These are phyloP conservation scores for Peromyscus nudipes DNA, from an alignment of 2,797 vertebrate species.

Conservation along the genomic window DNA sequence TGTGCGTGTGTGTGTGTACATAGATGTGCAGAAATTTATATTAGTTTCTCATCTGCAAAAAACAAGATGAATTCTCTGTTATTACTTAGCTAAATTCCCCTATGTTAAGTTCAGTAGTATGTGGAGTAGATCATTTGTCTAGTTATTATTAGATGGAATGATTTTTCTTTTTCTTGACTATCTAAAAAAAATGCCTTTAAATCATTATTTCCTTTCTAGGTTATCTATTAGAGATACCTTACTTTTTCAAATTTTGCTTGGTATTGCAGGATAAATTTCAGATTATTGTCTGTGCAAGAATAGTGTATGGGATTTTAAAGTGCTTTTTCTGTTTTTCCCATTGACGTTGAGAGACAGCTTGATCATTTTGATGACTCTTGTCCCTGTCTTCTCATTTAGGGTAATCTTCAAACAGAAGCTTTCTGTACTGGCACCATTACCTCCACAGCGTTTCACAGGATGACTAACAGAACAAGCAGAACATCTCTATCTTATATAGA, in stretches of 20 bases:
- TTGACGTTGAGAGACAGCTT: not conserved
- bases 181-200: not conserved
- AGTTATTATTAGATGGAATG: not conserved
- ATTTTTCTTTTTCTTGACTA: constrained; percentile 34
- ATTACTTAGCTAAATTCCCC: not conserved
- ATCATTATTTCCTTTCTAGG: not conserved
- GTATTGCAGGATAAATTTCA: not conserved
- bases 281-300: not conserved
- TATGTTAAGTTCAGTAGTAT: not conserved
- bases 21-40: not conserved
- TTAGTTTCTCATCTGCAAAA: not conserved
- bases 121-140: not conserved
- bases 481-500: not conserved
- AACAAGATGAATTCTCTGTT: not conserved
- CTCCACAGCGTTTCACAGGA: not conserved
- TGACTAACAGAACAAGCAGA: not conserved
- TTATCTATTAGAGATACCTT: not conserved
- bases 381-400: not conserved
- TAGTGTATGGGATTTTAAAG: not conserved
- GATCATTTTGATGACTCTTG: not conserved
- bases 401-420: not conserved
- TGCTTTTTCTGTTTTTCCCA: not conserved
- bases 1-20: not conserved
- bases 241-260: not conserved
- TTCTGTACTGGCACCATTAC: no score